Conservation (phyloP, 2,888 invertebrate genomes). For the Erebia ligea region DNA sequence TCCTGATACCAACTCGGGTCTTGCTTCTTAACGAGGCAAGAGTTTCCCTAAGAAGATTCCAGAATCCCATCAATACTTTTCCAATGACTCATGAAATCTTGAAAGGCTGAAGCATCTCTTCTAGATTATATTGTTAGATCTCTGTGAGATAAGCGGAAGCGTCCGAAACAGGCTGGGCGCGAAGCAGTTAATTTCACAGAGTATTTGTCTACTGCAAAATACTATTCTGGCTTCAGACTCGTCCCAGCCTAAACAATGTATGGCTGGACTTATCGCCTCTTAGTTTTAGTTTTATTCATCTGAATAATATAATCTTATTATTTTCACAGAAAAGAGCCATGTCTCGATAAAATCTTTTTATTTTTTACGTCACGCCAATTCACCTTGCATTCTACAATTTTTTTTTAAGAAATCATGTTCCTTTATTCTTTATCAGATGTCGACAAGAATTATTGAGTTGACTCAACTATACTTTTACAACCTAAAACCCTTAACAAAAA, state of each 20-base stretch:
- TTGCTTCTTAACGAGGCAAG: too few relatives aligned
- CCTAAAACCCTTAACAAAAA: too few relatives aligned
- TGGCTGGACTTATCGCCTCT: slow-evolving; percentile 55
- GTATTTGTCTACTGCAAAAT: slow-evolving; percentile 71
- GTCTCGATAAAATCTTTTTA: not conserved
- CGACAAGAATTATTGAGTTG: too few relatives aligned
- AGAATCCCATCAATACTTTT: not conserved
- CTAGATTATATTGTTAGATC: slow-evolving; percentile 40
- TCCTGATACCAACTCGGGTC: too few relatives aligned
- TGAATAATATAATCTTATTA: too few relatives aligned
- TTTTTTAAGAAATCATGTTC: not conserved
- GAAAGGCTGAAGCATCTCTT: slow-evolving; percentile 5
- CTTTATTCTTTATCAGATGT: not conserved
- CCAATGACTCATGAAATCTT: not conserved
- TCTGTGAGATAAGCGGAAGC: slow-evolving; percentile 49
- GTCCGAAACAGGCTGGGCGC: slow-evolving; percentile 58
- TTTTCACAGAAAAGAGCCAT: too few relatives aligned
- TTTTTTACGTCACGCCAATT: not conserved
- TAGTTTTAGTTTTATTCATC: not conserved
- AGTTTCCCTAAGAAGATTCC: not conserved
- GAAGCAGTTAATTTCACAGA: slow-evolving; percentile 71
- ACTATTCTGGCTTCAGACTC: slow-evolving; percentile 60
- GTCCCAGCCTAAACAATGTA: slow-evolving; percentile 66
- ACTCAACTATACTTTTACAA: too few relatives aligned
- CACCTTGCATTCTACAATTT: not conserved